Evolutionary conservation across 2,888 invertebrate genomes (phyloP).

Genomic region (Tupiocoris notatus): DNA sequence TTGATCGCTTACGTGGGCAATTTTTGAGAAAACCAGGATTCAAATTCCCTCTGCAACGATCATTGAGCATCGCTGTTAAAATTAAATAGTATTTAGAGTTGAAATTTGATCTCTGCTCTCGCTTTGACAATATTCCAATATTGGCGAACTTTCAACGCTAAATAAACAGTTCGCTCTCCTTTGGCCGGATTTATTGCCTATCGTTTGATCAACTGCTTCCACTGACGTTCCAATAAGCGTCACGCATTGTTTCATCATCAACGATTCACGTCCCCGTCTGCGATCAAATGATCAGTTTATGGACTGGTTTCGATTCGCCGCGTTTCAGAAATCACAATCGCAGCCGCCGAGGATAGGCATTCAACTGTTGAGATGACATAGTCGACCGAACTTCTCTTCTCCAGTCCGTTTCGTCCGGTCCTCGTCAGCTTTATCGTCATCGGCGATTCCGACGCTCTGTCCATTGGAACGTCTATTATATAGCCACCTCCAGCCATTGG

Average conservation of each 20-base stretch:
- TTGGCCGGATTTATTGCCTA: neutral
- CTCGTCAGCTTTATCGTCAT: conserved; percentile 4
- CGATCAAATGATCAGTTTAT: no score
- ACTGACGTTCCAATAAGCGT: conserved; percentile 1
- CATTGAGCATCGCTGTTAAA: no score
- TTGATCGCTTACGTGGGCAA: no score
- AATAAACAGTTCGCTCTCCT: neutral
- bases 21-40: no score
- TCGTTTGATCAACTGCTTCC: conserved; percentile 24
- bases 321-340: neutral
- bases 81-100: no score
- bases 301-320: no score
- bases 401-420: conserved; percentile 11
- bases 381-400: neutral
- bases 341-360: neutral
- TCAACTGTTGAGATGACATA: neutral
- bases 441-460: neutral
- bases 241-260: conserved; percentile 5
- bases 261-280: neutral
- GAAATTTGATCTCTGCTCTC: no score
- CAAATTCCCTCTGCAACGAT: no score
- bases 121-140: no score
- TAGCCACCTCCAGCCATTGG: neutral
- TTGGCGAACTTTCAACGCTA: no score
- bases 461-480: conserved; percentile 16